These are phyloP conservation scores for Artibeus jamaicensis DNA, from an alignment of 2,797 vertebrate species.

Conservation along the genomic window DNA sequence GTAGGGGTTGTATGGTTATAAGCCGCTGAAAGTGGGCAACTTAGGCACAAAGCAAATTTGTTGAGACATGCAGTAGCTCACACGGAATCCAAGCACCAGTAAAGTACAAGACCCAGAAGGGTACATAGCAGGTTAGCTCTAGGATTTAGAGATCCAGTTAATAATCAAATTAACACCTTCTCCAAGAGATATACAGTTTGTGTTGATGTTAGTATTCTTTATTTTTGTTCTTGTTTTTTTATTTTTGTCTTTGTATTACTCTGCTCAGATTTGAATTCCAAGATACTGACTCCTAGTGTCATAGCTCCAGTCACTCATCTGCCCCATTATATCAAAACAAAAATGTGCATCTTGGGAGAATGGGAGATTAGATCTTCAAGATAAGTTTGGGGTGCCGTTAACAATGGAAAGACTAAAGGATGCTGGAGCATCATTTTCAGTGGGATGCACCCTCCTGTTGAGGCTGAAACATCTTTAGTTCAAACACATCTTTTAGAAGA, in stretches of 20 bases:
- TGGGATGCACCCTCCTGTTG: not conserved
- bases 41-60: not conserved
- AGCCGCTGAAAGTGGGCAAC: not conserved
- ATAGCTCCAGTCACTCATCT: not conserved
- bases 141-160: not conserved
- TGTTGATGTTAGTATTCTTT: not conserved
- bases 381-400: not conserved
- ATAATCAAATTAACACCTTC: not conserved
- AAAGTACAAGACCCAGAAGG: not conserved
- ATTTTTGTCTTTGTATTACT: not conserved
- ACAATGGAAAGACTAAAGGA: not conserved
- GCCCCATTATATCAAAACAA: not conserved
- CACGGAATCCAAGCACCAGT: not conserved
- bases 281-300: not conserved
- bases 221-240: not conserved
- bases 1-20: not conserved
- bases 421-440: not conserved
- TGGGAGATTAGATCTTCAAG: not conserved
- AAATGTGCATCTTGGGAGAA: not conserved
- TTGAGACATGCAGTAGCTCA: not conserved
- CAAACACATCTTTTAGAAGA: not conserved
- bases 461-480: not conserved
- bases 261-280: conserved; percentile 5
- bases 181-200: not conserved
- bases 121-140: not conserved